A percentile compares a stretch with the other conserved stretches of the same genome.
Evolutionary conservation across 2,888 invertebrate species (phyloP).

Genomic region (Esperia sulphurella): DNA sequence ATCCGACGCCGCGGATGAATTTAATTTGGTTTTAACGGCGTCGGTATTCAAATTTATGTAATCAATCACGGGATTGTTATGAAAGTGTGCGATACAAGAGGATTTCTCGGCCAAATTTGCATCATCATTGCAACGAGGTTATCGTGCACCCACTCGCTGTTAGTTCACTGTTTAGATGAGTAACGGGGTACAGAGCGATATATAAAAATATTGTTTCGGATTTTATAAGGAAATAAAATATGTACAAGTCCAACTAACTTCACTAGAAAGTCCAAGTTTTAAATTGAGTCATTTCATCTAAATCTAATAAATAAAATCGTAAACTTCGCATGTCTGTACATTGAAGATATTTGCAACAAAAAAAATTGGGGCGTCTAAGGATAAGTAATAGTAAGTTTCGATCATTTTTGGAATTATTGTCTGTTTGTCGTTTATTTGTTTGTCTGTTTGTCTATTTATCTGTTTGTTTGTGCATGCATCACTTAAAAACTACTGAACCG

Average conservation of each 20-base stretch:
- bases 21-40: conserved; percentile 73
- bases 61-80: conserved; percentile 77
- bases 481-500: too few species aligned
- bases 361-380: too few species aligned
- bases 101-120: conserved; percentile 72
- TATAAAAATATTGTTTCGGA: neutral
- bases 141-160: conserved; percentile 30
- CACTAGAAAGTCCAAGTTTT: too few species aligned
- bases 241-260: too few species aligned
- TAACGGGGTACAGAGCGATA: neutral
- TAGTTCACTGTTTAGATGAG: conserved; percentile 11
- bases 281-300: neutral
- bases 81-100: conserved; percentile 71
- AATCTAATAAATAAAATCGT: too few species aligned
- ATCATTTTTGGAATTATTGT: too few species aligned
- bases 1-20: conserved; percentile 67
- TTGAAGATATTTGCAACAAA: too few species aligned
- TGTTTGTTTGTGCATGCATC: too few species aligned
- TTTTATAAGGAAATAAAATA: neutral
- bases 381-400: too few species aligned
- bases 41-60: conserved; percentile 74
- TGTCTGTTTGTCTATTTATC: too few species aligned
- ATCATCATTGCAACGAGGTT: conserved; percentile 62
- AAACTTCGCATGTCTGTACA: too few species aligned
- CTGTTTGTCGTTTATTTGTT: too few species aligned